Evolutionary conservation across 2,113 vertebrate species (phyloP), one percentile per base, ranked within the genome.

Genomic region (Prunella fulvescens): DNA sequence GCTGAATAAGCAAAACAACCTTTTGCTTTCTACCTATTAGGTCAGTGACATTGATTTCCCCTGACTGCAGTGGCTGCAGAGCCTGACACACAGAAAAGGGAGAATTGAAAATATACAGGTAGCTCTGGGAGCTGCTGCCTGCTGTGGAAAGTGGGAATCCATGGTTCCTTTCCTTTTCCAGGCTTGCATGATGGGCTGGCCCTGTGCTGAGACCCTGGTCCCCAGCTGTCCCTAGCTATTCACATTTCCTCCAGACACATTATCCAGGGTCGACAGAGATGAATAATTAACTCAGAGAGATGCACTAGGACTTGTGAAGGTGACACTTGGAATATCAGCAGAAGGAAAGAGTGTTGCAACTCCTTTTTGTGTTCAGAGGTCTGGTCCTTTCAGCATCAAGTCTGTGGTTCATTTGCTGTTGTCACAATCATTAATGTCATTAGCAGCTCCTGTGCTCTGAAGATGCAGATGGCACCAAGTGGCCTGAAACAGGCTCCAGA

Each of bases 1-100:
- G 92, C 93, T 92, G 86, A 96, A 96, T 95, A 96, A 97, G 95
- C 94, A 96, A 96, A 97, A 94, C 69, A 91, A 85, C 88, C 48
- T 73, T 97, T 96, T 86, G 61, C 92, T 96, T 86, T 92, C 93
- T 95, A 90, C 94, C 94, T 95, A 18, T 95, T 95, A 86, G 87
- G 95, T 83, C 90, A 89, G 80, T 95, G 94, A 95, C 90, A 95
- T 76, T 58, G 93, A 95, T 97, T 84, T 93, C 92, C 92, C 81
- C 92, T 90, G 92, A 58, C 79, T 58, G 91, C 73, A 83, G 29
- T 28, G 80, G 88, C 76, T 86, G 80, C 81, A 86, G 86, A 83
- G 81, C 77, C 81, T 92, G 72, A 90, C 33, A 16, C 14, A 16
- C 3, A 83, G 84, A 31, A 79, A 74, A 90, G 51, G 54, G 82